Base-by-base conservation (phyloP, 2,797 vertebrate genomes). In the Limnodromus scolopaceus region DNA sequence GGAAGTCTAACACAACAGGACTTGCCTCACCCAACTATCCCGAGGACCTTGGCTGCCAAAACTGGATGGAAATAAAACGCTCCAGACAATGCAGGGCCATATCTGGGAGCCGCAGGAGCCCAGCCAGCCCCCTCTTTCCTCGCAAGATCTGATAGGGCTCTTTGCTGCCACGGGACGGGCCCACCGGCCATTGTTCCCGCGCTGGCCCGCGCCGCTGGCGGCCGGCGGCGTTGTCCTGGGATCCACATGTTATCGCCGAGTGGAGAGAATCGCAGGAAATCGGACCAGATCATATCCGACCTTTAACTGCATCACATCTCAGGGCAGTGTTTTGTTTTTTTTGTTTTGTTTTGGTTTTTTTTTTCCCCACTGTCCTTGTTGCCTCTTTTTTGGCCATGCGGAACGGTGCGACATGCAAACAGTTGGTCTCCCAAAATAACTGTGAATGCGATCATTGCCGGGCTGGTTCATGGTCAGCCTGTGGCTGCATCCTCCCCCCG, bases 81-180 rank as follows among this genome's bases (percentile, higher is more conserved):
- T 85, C 7, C 53, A 79, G 97, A 98, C 97, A 97, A 97, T 97
- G 87, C 84, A 36, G 2, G 36, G 77, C 77, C 69, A 0, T 93
- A 90, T 95, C 96, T 75, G 74, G 74, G 92, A 84, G 80, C n/a
- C 0, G 28, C 93, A 95, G 96, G 82, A 95, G 85, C 76, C 46
- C 0, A 2, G 66, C 25, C 88, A 66, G 80, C 46, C 88, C 72
- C 60, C 23, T 32, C 45, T 91, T 83, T 78, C 95, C 91, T 88
- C 2, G 2, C 51, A 90, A 43, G 89, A 87, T 87, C 96, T 77
- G 96, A 92, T 54, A 84, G 81, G 45, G 81, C 82, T 57, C 28
- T 8, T 64, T 66, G 95, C 93, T 65, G 93, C 80, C 41, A 23
- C 57, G 45, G 85, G n/a, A 72, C 5, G 57, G 83, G 76, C 4